Conservation (phyloP, 64 coral and sea anemone genomes). For the Cladopsammia gracilis region DNA sequence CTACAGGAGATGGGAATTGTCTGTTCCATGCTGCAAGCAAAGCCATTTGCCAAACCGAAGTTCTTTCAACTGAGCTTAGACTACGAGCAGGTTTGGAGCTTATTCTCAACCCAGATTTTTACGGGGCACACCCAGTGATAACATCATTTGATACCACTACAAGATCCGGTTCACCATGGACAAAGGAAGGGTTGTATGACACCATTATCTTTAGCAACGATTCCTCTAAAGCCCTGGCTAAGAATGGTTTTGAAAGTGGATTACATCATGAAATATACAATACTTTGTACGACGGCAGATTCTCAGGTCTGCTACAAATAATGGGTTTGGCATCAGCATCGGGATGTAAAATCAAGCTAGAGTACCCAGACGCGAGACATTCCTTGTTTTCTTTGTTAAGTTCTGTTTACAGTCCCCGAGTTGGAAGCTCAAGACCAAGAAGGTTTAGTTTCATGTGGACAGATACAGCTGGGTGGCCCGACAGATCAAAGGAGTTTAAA, state of each 20-base stretch:
- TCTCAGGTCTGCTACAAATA: constrained; percentile 27
- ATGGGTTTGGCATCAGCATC: constrained; percentile 49
- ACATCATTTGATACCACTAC: neutral
- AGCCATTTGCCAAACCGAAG: neutral
- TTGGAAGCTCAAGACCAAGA: neutral
- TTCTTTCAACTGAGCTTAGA: constrained; percentile 5
- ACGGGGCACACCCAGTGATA: neutral
- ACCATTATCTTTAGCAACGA: constrained; percentile 30
- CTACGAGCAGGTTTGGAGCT: constrained; percentile 40
- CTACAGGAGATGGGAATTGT: constrained; percentile 52
- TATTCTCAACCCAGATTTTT: constrained; percentile 34
- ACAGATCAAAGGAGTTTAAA: neutral
- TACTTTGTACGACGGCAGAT: neutral
- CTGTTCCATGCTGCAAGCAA: constrained; percentile 34
- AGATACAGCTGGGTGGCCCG: constrained; percentile 11
- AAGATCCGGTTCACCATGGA: neutral
- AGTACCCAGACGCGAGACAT: constrained; percentile 21
- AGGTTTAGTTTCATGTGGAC: constrained; percentile 36
- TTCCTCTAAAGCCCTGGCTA: neutral
- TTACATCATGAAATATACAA: constrained; percentile 18
- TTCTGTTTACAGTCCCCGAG: constrained; percentile 22
- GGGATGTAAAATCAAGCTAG: constrained; percentile 11
- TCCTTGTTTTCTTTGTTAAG: constrained; percentile 9
- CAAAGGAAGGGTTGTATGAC: constrained; percentile 21
- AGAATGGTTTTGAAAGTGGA: neutral